Percentiles rank a stretch among this genome's conserved stretches.
phyloP scores from a whole-genome alignment of 2,113 vertebrate species.

The Entelurus aequoreus region DNA sequence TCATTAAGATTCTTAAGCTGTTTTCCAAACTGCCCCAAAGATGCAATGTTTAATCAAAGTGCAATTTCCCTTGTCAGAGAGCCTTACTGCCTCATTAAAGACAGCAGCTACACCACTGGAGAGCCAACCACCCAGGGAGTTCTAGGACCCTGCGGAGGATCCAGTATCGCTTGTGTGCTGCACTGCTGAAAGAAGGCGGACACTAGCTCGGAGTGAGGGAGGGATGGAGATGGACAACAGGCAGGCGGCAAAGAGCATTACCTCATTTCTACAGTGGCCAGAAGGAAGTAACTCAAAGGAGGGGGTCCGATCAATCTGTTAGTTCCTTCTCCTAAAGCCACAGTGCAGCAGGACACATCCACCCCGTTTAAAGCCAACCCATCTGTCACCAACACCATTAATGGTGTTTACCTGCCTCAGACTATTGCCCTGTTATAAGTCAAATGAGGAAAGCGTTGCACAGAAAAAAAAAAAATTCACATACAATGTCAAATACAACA shows the following conservation, averaged over 20 bases:
- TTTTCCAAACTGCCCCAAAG: neutral
- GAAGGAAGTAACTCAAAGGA: slow-evolving; percentile 43
- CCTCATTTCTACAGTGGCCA: slow-evolving; percentile 68
- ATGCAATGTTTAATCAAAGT: slow-evolving; percentile 7
- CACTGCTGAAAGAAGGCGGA: slow-evolving; percentile 55
- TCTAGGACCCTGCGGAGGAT: slow-evolving; percentile 65
- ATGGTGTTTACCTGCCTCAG: slow-evolving; percentile 16
- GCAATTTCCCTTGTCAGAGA: slow-evolving; percentile 7
- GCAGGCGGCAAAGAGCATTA: slow-evolving; percentile 62
- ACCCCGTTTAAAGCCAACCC: slow-evolving; percentile 14
- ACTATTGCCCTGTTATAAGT: neutral
- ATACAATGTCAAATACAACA: neutral
- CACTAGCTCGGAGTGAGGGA: slow-evolving; percentile 13
- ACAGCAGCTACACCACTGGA: slow-evolving; percentile 28
- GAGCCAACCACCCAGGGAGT: slow-evolving; percentile 34
- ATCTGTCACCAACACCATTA: slow-evolving; percentile 26
- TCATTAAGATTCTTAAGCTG: neutral
- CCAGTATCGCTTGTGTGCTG: slow-evolving; percentile 43
- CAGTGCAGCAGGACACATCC: slow-evolving; percentile 34
- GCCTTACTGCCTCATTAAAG: slow-evolving; percentile 35
- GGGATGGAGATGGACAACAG: slow-evolving; percentile 45
- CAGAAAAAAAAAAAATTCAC: too few species aligned
- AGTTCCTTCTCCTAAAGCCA: slow-evolving; percentile 29
- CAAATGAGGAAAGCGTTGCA: slow-evolving; percentile 7
- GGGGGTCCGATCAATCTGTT: slow-evolving; percentile 56